Percentiles rank a stretch among this genome's conserved stretches.
phyloP scores from a whole-genome alignment of 2,113 vertebrate genomes.

The Ammodytes marinus region DNA sequence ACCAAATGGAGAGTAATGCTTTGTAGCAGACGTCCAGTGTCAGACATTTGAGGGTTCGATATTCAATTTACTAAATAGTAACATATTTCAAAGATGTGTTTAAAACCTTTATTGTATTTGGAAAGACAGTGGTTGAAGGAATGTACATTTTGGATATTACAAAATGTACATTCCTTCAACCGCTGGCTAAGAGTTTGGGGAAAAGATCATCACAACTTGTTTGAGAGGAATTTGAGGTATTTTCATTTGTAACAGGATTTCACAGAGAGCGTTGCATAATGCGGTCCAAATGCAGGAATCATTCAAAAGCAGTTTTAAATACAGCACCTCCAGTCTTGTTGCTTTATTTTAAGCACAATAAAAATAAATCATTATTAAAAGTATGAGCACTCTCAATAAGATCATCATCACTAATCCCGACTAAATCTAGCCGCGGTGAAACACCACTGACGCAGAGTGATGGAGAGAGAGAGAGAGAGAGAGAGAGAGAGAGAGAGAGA shows the following conservation, averaged over 20 bases:
- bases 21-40: not conserved
- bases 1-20: not conserved
- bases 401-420: slow-evolving; percentile 47
- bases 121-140: not conserved
- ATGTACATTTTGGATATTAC: not conserved
- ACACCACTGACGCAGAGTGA: not conserved
- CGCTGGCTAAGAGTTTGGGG: too few relatives aligned
- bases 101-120: not conserved
- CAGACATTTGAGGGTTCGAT: not conserved
- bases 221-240: slow-evolving; percentile 17
- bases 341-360: slow-evolving; percentile 30
- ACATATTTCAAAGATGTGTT: not conserved
- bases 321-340: slow-evolving; percentile 21
- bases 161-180: not conserved
- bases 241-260: slow-evolving; percentile 56
- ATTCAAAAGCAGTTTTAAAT: slow-evolving; percentile 35
- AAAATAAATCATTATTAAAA: slow-evolving; percentile 35
- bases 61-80: not conserved
- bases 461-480: slow-evolving; percentile 22
- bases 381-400: slow-evolving; percentile 25
- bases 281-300: slow-evolving; percentile 23
- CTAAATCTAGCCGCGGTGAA: slow-evolving; percentile 33
- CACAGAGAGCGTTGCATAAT: slow-evolving; percentile 26
- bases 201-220: too few relatives aligned
- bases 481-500: not conserved